Conservation (phyloP, 2,888 invertebrate species). For the Belgica antarctica region DNA sequence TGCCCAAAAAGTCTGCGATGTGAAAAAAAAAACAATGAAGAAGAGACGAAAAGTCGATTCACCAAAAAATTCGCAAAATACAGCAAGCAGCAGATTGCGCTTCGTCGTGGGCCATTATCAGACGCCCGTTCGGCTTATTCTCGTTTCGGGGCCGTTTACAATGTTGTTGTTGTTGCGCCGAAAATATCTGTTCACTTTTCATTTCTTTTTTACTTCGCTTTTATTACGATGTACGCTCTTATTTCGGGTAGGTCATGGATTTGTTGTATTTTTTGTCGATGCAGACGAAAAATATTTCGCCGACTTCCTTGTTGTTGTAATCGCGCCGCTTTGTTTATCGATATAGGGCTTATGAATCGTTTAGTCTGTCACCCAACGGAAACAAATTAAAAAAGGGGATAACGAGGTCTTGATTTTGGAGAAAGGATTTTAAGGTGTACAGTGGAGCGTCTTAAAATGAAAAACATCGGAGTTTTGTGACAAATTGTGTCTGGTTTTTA, state of each 20-base stretch:
- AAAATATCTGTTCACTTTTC: constrained; percentile 38
- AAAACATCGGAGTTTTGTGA: too few species aligned
- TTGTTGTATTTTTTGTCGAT: neutral
- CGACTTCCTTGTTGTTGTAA: neutral
- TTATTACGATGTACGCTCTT: constrained; percentile 28
- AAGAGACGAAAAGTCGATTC: neutral
- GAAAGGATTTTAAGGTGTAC: too few species aligned
- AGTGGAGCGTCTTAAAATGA: too few species aligned
- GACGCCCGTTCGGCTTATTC: constrained; percentile 27
- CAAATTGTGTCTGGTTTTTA: too few species aligned
- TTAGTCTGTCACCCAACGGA: too few species aligned
- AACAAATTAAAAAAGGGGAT: too few species aligned
- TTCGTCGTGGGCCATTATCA: constrained; percentile 28
- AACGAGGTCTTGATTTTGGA: too few species aligned
- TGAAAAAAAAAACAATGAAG: neutral
- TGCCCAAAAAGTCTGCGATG: too few species aligned
- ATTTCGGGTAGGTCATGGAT: constrained; percentile 44
- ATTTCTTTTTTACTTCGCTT: constrained; percentile 35
- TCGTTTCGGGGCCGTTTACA: constrained; percentile 3
- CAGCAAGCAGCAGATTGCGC: constrained; percentile 25
- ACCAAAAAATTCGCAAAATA: constrained; percentile 5
- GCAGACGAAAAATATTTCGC: neutral
- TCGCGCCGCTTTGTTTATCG: too few species aligned
- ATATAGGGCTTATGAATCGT: too few species aligned
- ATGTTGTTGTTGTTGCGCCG: constrained; percentile 32